Evolutionary conservation across 2,797 vertebrate species (phyloP).

Genomic region (Setipinna tenuifilis): DNA sequence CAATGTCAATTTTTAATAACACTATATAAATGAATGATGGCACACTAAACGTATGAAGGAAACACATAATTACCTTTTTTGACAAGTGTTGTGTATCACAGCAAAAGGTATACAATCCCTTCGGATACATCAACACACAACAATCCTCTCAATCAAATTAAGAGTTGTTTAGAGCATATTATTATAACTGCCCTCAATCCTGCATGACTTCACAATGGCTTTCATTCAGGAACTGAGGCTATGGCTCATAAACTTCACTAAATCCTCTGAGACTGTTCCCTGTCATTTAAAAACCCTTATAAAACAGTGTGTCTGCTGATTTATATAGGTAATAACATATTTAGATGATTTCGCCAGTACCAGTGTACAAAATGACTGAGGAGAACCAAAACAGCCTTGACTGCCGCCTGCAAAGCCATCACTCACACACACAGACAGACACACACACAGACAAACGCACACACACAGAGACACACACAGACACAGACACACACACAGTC

Average conservation of each 20-base stretch:
- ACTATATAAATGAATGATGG: not conserved
- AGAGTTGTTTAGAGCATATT: not conserved
- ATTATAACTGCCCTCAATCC: not conserved
- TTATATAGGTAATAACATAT: not conserved
- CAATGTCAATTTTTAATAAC: not conserved
- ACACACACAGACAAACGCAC: not conserved
- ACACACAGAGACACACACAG: not conserved
- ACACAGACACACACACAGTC: not conserved
- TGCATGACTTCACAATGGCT: not conserved
- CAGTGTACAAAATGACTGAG: not conserved
- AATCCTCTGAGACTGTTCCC: not conserved
- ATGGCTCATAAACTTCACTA: not conserved
- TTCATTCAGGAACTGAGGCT: not conserved
- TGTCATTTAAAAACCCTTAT: constrained; percentile 11
- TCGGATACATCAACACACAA: not conserved
- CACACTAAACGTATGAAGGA: not conserved
- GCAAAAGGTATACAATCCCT: not conserved
- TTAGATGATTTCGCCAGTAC: not conserved
- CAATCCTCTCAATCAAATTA: not conserved
- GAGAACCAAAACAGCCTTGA: not conserved
- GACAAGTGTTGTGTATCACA: not conserved
- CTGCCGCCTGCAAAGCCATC: not conserved
- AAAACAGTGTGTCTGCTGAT: not conserved
- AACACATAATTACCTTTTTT: not conserved
- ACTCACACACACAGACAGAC: not conserved